phyloP scores from a whole-genome alignment of 2,797 vertebrate species.

The Centroberyx gerrardi region DNA sequence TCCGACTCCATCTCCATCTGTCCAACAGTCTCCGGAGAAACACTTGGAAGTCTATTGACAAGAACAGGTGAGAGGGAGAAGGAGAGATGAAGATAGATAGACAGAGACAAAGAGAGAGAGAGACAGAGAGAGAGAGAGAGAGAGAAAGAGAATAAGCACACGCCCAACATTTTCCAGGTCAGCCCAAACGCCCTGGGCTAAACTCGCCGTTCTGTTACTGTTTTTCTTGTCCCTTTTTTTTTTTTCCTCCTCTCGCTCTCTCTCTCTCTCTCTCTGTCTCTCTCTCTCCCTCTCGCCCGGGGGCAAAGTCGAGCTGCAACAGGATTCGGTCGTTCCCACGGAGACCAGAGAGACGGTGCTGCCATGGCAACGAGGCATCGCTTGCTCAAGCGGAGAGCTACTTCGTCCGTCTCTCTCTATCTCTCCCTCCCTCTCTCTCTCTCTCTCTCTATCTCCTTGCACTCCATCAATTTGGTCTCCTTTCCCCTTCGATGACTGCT shows the following conservation, averaged over 20 bases:
- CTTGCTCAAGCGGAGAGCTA: constrained; percentile 75
- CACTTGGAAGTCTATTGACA: constrained; percentile 39
- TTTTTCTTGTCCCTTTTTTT: constrained; percentile 55
- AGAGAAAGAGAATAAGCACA: constrained; percentile 65
- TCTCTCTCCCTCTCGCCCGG: constrained; percentile 59
- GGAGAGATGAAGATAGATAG: constrained; percentile 13
- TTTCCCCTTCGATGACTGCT: constrained; percentile 2
- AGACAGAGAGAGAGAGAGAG: constrained; percentile 15
- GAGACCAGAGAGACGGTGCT: constrained; percentile 85
- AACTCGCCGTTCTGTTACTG: constrained; percentile 78
- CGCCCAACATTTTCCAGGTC: constrained; percentile 82
- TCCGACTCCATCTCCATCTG: constrained; percentile 45
- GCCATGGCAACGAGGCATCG: constrained; percentile 87
- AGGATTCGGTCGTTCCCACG: constrained; percentile 87
- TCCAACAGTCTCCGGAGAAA: constrained; percentile 15
- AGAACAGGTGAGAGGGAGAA: constrained; percentile 37
- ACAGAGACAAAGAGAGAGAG: constrained; percentile 26
- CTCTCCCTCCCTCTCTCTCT: constrained; percentile 37
- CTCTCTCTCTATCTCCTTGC: constrained; percentile 12
- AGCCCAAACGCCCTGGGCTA: constrained; percentile 74
- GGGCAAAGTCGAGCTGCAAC: constrained; percentile 85
- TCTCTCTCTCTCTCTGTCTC: constrained; percentile 31
- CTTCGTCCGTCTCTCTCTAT: constrained; percentile 50
- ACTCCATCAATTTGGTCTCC: constrained; percentile 6
- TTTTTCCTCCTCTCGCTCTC: constrained; percentile 21